Base-by-base conservation (phyloP, 1,140 invertebrate species). In the Drosophila santomea region DNA sequence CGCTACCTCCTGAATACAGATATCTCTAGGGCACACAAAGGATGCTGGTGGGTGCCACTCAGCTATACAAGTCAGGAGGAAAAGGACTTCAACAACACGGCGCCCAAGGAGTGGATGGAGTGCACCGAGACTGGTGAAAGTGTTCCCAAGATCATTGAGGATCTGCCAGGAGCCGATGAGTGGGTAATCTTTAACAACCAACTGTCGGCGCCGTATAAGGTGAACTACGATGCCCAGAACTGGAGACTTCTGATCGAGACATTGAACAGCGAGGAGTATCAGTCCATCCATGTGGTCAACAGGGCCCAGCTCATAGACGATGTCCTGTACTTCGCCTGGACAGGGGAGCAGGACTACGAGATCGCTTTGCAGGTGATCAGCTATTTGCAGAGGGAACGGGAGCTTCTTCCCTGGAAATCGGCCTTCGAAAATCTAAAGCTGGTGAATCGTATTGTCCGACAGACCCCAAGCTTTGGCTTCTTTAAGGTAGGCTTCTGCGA, bases 231-330 rank as follows among this genome's bases (percentile, higher is more conserved):
- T 80, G 63, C 91, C 2, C 80, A 92, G 17, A 96, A 95, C 82
- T 97, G 96, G 96, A 85, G 94, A 25, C 90, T 95, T 5, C 77
- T 96, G 7, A 93, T 93, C 2, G 47, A 91, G 1, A 93, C 94
- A 36, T 89, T 96, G 35, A 93, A 93, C n/a, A 92, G 93, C 43
- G 91, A 93, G 4, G 67, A 91, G 78, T 94, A 91, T 63, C 54
- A 80, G 54, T 91, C 92, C 8, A 95, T 98, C 25, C 94, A 95
- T 15, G 86, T 93, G 2, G 93, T 96, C 12, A 97, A 96, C 75
- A 92, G 97, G 58, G 96, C 96, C 0, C 97, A 98, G 90, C 92
- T 98, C 1, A 93, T 98, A 10, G 95, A 96, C 41, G 97, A 98
- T 92, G 94, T 95, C 4, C 93, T 97, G 69, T 95, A 95, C 64